Percentiles rank a stretch among this genome's conserved stretches.
Evolutionary conservation across 1,140 invertebrate genomes (phyloP).

Genomic region (Nylanderia fulva): DNA sequence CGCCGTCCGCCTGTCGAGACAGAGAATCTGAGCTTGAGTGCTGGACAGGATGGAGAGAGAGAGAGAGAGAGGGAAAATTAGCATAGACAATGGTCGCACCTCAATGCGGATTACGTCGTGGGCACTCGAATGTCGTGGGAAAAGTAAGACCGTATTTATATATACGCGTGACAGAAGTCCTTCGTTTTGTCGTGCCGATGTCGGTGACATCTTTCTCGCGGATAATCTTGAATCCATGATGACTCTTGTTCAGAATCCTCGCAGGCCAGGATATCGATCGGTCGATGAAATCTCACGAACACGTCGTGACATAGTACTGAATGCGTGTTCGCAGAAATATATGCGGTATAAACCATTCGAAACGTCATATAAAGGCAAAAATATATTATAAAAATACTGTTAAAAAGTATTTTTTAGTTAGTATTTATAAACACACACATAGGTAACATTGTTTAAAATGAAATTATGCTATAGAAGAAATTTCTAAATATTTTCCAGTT

Average conservation of each 20-base stretch:
- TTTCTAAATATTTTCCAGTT: too few relatives aligned
- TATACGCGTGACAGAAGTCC: constrained; percentile 45
- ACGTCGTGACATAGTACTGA: background rate
- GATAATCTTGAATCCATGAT: constrained; percentile 55
- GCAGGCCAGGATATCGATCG: constrained; percentile 34
- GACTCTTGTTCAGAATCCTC: constrained; percentile 54
- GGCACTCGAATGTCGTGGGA: constrained; percentile 58
- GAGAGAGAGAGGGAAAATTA: constrained; percentile 38
- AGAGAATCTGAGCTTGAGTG: constrained; percentile 54
- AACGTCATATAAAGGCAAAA: background rate
- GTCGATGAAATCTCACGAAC: background rate
- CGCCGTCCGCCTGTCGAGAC: constrained; percentile 53
- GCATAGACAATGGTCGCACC: constrained; percentile 63
- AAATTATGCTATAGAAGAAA: background rate
- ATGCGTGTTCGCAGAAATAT: background rate
- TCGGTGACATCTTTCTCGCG: constrained; percentile 65
- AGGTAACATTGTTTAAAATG: background rate
- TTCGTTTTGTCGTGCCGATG: constrained; percentile 53
- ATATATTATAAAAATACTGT: background rate
- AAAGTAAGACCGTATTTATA: constrained; percentile 63
- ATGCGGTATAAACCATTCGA: background rate
- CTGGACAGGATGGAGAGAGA: constrained; percentile 51
- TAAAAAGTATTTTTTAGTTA: background rate
- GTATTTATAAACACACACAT: too few relatives aligned
- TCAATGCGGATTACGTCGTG: constrained; percentile 58